phyloP scores from a whole-genome alignment of 1,140 invertebrate species.

The Tetramorium alpestre region DNA sequence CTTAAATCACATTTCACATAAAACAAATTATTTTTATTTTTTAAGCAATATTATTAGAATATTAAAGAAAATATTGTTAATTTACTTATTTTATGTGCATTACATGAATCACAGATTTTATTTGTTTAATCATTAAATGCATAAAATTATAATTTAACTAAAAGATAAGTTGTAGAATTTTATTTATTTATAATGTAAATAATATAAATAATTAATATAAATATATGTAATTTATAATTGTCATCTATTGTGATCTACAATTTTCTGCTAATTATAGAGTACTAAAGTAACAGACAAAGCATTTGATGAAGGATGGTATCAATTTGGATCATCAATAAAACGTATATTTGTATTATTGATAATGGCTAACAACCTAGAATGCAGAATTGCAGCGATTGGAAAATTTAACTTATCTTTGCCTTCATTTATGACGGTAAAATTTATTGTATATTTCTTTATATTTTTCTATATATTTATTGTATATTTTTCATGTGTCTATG shows the following conservation, averaged over 20 bases:
- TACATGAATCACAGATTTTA: too few species aligned
- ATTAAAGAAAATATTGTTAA: background rate
- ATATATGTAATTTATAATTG: background rate
- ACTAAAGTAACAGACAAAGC: conserved; percentile 58
- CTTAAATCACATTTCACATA: background rate
- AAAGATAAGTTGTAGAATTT: background rate
- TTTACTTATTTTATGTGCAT: too few species aligned
- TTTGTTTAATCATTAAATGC: background rate
- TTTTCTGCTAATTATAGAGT: conserved; percentile 55
- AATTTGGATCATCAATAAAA: background rate
- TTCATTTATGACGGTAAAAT: conserved; percentile 68
- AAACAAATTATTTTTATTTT: background rate
- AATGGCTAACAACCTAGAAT: conserved; percentile 62
- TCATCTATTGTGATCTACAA: background rate
- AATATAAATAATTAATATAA: background rate
- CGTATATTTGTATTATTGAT: conserved; percentile 47
- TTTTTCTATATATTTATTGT: background rate
- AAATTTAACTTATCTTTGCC: conserved; percentile 67
- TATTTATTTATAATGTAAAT: background rate
- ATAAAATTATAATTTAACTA: too few species aligned
- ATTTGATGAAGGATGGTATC: conserved; percentile 67
- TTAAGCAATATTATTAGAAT: background rate
- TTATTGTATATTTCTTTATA: background rate
- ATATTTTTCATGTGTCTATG: background rate
- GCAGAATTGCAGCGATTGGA: conserved; percentile 54